Base-by-base conservation (phyloP, 1,140 invertebrate genomes). In the Trichogramma pretiosum region DNA sequence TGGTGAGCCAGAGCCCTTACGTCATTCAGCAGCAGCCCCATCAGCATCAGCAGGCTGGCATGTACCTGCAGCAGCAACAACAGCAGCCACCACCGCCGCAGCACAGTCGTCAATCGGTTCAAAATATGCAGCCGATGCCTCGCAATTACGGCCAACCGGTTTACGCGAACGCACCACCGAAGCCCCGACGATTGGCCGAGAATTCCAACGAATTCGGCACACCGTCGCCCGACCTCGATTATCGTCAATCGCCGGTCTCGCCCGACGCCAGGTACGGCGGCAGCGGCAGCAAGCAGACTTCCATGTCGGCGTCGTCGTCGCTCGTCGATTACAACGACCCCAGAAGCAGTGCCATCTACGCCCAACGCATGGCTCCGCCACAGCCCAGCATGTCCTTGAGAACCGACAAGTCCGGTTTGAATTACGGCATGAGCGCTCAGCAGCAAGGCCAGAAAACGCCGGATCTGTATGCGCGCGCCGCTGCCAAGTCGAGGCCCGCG, bases 151-250 rank as follows among this genome's bases (percentile, higher is more conserved):
- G 65, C 18, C 83, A 86, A 55, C 87, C 87, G 0, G 75, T 90
- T 2, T 93, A 93, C 63, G 89, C 84, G 5, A 93, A 92, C 72
- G 87, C 89, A 3, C 87, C 88, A 5, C 88, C 88, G 1, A 92
- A 92, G 64, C 87, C 88, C 1, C 73, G 85, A 63, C 74, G 88
- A 28, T 54, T 79, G n/a, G 62, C 58, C 5, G 74, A 70, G 48
- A 69, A 73, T 14, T 78, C 80, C 3, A 81, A 78, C 30, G 84
- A 87, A 50, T 85, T 83, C 55, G 81, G 78, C 30, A 83, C 83
- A 1, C 82, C 83, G 0, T 83, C 82, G 49, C 60, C 62, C 2
- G 64, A 72, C 28, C 63, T 62, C 1, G 70, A 69, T 14, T 64
- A 57, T 24, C 57, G 59, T 14, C 64, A 63, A 41, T 60, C 60